phyloP scores from a whole-genome alignment of 2,113 vertebrate species.

The Acinonyx jubatus region DNA sequence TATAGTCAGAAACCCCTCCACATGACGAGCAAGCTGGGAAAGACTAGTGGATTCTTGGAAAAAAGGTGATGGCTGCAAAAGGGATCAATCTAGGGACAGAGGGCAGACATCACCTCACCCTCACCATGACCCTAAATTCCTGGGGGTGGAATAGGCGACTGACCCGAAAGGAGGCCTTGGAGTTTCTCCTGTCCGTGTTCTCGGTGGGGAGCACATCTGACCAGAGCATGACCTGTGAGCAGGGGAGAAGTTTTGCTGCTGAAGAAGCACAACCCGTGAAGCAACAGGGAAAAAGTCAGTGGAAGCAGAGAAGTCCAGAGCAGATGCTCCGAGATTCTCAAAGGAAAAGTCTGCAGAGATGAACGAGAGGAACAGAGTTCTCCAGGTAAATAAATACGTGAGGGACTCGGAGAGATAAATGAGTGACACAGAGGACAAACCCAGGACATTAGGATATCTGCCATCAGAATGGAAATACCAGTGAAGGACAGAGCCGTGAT shows the following conservation, averaged over 20 bases:
- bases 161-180: background rate
- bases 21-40: too few species aligned
- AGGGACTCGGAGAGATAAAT: background rate
- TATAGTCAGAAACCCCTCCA: background rate
- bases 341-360: background rate
- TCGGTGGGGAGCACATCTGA: background rate
- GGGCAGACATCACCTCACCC: background rate
- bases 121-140: too few species aligned
- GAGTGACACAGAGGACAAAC: background rate
- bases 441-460: background rate
- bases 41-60: background rate
- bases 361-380: background rate
- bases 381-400: background rate
- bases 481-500: accelerated
- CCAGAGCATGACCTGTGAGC: accelerated
- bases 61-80: too few species aligned
- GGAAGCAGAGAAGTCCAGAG: too few species aligned
- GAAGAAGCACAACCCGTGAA: accelerated
- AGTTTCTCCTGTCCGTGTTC: accelerated
- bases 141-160: accelerated
- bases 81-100: background rate
- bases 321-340: background rate
- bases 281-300: background rate
- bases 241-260: background rate
- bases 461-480: background rate